Conservation (phyloP, 1,140 invertebrate genomes). For the Alviniconcha marisindica region DNA sequence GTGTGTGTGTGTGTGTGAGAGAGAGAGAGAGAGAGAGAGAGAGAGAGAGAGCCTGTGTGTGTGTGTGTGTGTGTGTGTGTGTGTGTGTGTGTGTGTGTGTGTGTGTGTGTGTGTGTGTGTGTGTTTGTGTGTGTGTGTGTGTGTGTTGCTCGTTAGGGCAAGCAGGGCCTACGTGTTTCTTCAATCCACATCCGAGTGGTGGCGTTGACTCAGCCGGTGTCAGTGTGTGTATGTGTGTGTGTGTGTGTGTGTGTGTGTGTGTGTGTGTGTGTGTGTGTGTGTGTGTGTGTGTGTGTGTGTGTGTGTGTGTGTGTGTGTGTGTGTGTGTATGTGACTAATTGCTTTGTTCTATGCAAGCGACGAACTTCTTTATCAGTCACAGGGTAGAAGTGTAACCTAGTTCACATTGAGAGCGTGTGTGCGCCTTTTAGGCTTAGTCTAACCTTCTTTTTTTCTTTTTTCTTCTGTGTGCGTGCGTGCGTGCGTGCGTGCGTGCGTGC, state of each 20-base stretch:
- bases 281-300: slow-evolving; percentile 31
- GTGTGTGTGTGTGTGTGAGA: not conserved
- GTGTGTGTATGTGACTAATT: not conserved
- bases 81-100: slow-evolving; percentile 24
- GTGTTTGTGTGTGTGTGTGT: slow-evolving; percentile 34
- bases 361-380: no score
- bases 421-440: no score
- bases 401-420: no score
- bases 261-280: slow-evolving; percentile 28
- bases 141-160: no score
- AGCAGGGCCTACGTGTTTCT: not conserved
- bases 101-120: slow-evolving; percentile 35
- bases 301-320: slow-evolving; percentile 7
- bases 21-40: not conserved
- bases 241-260: slow-evolving; percentile 30
- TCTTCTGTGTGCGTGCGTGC: no score
- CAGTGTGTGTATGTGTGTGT: slow-evolving; percentile 11
- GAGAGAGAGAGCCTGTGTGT: not conserved
- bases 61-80: slow-evolving; percentile 13
- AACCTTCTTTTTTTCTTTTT: no score
- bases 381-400: no score
- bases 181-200: not conserved
- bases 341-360: not conserved
- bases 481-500: not conserved
- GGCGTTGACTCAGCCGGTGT: no score